phyloP scores from a whole-genome alignment of 2,797 vertebrate species.

The Scomberomorus guttatus region DNA sequence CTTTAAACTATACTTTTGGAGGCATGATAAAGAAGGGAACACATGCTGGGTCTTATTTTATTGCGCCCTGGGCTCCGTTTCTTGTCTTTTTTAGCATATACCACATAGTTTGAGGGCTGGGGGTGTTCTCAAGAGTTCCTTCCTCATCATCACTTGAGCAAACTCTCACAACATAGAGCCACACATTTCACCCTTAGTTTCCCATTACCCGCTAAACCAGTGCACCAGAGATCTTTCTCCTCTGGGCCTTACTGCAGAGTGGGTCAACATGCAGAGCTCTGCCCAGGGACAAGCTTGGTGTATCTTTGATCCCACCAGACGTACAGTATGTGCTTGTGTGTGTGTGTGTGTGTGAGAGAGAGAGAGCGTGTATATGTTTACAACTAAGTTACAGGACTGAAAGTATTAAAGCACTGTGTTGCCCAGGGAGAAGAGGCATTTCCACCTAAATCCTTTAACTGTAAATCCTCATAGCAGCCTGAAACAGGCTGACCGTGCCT shows the following conservation, averaged over 20 bases:
- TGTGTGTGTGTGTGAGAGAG: slow-evolving; percentile 1
- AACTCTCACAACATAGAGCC: slow-evolving; percentile 32
- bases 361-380: slow-evolving; percentile 13
- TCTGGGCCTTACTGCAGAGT: slow-evolving; percentile 28
- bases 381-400: slow-evolving; percentile 17
- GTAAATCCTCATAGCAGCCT: slow-evolving; percentile 41
- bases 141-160: slow-evolving; percentile 41
- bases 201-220: slow-evolving; percentile 20
- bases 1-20: slow-evolving; percentile 34
- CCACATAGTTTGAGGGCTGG: background rate
- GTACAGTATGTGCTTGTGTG: background rate
- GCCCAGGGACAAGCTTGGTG: slow-evolving; percentile 33
- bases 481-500: slow-evolving; percentile 34
- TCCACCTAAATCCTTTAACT: slow-evolving; percentile 32
- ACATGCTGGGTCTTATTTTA: slow-evolving; percentile 29
- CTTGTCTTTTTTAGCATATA: slow-evolving; percentile 19
- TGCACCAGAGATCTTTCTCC: slow-evolving; percentile 25
- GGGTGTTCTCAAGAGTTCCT: slow-evolving; percentile 16
- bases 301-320: slow-evolving; percentile 48
- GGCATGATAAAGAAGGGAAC: slow-evolving; percentile 41
- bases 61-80: slow-evolving; percentile 28
- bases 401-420: slow-evolving; percentile 14
- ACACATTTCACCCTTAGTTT: slow-evolving; percentile 38
- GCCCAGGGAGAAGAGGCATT: slow-evolving; percentile 23
- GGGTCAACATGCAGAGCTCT: slow-evolving; percentile 36